These are phyloP conservation scores for Indicator indicator DNA, from an alignment of 2,113 vertebrate species.

Conservation along the genomic window DNA sequence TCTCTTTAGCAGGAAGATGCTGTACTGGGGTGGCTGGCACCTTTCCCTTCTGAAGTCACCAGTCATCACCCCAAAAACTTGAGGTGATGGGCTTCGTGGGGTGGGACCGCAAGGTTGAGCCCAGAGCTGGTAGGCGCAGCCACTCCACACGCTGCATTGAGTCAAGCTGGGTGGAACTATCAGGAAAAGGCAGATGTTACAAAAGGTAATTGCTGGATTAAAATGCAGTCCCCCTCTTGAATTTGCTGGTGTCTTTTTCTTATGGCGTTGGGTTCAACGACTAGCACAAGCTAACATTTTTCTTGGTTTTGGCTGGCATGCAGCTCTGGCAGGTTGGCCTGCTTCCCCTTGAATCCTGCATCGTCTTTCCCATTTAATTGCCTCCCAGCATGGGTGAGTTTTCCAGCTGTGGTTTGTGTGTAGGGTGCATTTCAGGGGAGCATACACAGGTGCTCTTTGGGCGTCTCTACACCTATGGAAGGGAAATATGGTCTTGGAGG, in stretches of 20 bases:
- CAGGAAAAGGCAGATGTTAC: not conserved
- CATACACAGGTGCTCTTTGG: not conserved
- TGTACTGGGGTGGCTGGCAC: not conserved
- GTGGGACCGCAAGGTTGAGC: not conserved
- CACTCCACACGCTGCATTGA: fast-evolving
- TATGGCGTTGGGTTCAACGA: fast-evolving
- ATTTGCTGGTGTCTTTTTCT: not conserved
- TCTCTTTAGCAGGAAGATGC: not conserved
- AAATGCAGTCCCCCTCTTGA: not conserved
- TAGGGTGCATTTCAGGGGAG: not conserved
- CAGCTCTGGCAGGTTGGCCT: not conserved
- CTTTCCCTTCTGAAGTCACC: not conserved
- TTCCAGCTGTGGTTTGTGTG: not conserved
- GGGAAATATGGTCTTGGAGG: not conserved
- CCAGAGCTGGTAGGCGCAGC: not conserved
- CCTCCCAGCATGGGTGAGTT: not conserved
- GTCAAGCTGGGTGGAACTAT: not conserved
- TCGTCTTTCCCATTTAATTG: not conserved
- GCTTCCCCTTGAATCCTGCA: not conserved
- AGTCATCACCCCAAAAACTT: not conserved
- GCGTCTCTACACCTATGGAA: fast-evolving
- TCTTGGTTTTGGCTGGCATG: not conserved
- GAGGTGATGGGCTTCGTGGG: not conserved
- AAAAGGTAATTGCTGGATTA: not conserved
- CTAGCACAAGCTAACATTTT: not conserved